These are phyloP conservation scores for Ciconia stormi DNA, from an alignment of 2,113 vertebrate genomes.

Conservation along the genomic window DNA sequence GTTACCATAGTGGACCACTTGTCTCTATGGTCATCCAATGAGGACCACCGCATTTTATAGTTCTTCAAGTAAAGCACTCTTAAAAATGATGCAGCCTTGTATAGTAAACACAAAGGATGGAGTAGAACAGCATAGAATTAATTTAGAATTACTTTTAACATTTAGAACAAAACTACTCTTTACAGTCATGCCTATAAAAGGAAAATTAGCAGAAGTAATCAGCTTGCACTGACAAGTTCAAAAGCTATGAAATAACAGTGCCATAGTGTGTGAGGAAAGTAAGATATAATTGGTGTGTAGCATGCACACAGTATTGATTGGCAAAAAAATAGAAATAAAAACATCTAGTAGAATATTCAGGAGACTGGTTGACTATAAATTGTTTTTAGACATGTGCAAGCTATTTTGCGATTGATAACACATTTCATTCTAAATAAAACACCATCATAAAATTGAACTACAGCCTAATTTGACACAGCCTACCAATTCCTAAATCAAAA, in stretches of 20 bases:
- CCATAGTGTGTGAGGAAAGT: not conserved
- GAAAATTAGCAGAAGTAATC: not conserved
- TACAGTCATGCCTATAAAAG: not conserved
- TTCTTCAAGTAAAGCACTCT: not conserved
- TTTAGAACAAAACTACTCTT: not conserved
- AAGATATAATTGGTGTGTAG: not conserved
- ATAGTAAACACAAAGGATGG: not conserved
- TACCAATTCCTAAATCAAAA: conserved; percentile 1
- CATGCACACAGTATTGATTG: not conserved
- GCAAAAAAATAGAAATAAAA: not conserved
- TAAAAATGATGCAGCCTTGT: not conserved
- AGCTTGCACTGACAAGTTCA: not conserved
- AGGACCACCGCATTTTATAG: not conserved
- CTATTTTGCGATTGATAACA: not conserved
- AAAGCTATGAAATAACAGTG: not conserved
- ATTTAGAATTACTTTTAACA: not conserved
- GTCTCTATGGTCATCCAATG: not conserved
- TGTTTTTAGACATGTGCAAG: not conserved
- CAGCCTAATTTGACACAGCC: not conserved
- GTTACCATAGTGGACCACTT: not conserved
- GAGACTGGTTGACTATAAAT: not conserved
- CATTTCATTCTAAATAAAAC: not conserved
- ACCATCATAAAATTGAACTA: not conserved
- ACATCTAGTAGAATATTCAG: not conserved
- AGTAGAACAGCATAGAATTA: not conserved